Evolutionary conservation across 1,140 invertebrate species (phyloP).

Genomic region (Drosophila persimilis): DNA sequence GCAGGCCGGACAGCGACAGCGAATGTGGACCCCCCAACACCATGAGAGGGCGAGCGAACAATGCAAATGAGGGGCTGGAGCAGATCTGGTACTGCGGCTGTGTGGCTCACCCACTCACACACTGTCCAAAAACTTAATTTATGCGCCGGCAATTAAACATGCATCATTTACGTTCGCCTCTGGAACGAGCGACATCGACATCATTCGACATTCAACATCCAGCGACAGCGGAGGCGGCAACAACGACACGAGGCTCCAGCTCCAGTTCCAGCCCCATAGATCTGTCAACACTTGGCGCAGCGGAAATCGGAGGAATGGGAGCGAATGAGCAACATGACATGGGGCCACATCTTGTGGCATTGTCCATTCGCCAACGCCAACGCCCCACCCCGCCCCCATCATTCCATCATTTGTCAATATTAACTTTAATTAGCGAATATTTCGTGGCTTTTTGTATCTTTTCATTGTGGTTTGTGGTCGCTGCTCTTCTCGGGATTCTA

Average conservation of each 20-base stretch:
- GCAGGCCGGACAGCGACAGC: not conserved
- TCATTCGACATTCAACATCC: constrained; percentile 48
- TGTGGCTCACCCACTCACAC: constrained; percentile 31
- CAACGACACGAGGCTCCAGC: constrained; percentile 55
- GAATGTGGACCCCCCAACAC: constrained; percentile 8
- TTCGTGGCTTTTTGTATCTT: constrained; percentile 10
- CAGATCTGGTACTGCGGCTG: constrained; percentile 11
- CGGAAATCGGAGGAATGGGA: constrained; percentile 22
- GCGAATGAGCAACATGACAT: constrained; percentile 19
- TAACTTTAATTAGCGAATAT: constrained; percentile 77
- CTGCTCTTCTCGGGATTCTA: constrained; percentile 38
- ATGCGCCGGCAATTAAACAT: constrained; percentile 79
- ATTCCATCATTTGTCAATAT: constrained; percentile 76
- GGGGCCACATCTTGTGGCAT: constrained; percentile 60
- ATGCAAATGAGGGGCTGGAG: constrained; percentile 52
- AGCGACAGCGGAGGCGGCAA: constrained; percentile 55
- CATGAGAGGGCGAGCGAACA: constrained; percentile 15
- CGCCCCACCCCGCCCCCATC: not conserved
- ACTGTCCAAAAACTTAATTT: constrained; percentile 71
- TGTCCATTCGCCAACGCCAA: constrained; percentile 56
- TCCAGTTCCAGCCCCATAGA: constrained; percentile 48
- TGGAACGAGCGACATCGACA: constrained; percentile 46
- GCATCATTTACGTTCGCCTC: constrained; percentile 75
- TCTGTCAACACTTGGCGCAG: constrained; percentile 71
- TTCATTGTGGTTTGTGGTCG: not conserved